Base-by-base conservation (phyloP, 2,113 vertebrate genomes). In the Callionymus lyra region DNA sequence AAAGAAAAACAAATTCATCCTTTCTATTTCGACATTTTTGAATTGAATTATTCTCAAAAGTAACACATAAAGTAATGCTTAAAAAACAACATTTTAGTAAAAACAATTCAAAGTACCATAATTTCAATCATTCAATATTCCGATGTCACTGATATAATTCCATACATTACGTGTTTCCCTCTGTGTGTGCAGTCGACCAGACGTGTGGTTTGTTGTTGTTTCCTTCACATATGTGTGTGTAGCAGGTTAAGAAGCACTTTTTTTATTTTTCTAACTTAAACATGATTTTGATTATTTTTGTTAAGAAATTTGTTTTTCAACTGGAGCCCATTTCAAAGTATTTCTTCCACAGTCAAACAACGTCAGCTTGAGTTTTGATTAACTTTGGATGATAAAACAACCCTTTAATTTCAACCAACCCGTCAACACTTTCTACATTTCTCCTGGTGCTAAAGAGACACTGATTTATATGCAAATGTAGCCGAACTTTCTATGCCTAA, bases 181-280 rank as follows among this genome's bases (percentile, higher is more conserved):
- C 49, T 14, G 57, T 41, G 41, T 58, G 40, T 50, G 42, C 57
- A 34, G 57, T 56, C 1, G 41, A 70, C 60, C 70, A 69, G 59
- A 52, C 65, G 68, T 72, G 54, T 41, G 34, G 46, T 70, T 70
- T 63, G 41, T 66, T 57, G 43, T 59, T 41, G 1, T 58, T 57
- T 53, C 74, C 56, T 45, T 68, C 36, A n/a, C n/a, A n/a, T n/a
- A n/a, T 41, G n/a, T 27, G 38, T 54, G 39, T 68, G 50, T 72
- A 62, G 57, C 65, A 78, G 77, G 65, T 73, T 73, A 65, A 76
- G 74, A 84, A 82, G 84, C 84, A 86, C 84, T 85, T 86, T 85
- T 68, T 75, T 74, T 64, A 53, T 67, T 79, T 76, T 55, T 38
- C 52, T 56, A 79, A 83, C 74, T 81, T 84, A 78, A 82, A 84